phyloP scores from a whole-genome alignment of 2,888 invertebrate species.

The Melanophora roralis region DNA sequence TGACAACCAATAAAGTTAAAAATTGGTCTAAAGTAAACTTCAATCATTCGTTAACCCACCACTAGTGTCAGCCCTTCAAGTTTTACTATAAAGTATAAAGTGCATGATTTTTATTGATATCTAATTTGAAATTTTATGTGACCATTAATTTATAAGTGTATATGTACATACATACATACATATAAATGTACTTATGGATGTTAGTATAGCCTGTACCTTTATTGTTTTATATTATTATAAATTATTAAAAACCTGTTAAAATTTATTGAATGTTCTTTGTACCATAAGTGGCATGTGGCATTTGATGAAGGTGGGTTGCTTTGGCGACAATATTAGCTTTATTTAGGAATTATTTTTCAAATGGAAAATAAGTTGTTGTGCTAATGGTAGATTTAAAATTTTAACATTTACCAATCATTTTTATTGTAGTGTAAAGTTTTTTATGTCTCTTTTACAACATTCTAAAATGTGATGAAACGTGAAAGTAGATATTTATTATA shows the following conservation, averaged over 20 bases:
- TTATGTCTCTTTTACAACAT: slow-evolving; percentile 2
- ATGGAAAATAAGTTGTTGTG: slow-evolving; percentile 25
- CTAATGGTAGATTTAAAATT: slow-evolving; percentile 9
- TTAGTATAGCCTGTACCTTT: not conserved
- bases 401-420: slow-evolving; percentile 37
- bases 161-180: too few relatives aligned
- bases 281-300: slow-evolving; percentile 68
- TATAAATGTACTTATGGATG: too few relatives aligned
- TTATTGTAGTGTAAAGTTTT: slow-evolving; percentile 27
- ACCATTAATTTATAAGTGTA: slow-evolving; percentile 34
- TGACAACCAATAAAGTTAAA: slow-evolving; percentile 59
- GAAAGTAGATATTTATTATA: not conserved
- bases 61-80: not conserved
- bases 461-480: slow-evolving; percentile 31
- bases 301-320: slow-evolving; percentile 46
- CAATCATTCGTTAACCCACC: slow-evolving; percentile 14
- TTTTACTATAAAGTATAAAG: not conserved
- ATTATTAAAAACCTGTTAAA: slow-evolving; percentile 68
- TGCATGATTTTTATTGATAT: slow-evolving; percentile 41
- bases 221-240: slow-evolving; percentile 46
- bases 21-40: slow-evolving; percentile 44
- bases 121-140: slow-evolving; percentile 43
- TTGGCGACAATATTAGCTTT: not conserved
- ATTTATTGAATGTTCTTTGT: slow-evolving; percentile 70
- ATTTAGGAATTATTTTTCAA: not conserved